Percentiles rank a stretch among this genome's conserved stretches.
These are phyloP conservation scores for Lottia scabra DNA, from an alignment of 2,888 invertebrate species.

Conservation along the genomic window DNA sequence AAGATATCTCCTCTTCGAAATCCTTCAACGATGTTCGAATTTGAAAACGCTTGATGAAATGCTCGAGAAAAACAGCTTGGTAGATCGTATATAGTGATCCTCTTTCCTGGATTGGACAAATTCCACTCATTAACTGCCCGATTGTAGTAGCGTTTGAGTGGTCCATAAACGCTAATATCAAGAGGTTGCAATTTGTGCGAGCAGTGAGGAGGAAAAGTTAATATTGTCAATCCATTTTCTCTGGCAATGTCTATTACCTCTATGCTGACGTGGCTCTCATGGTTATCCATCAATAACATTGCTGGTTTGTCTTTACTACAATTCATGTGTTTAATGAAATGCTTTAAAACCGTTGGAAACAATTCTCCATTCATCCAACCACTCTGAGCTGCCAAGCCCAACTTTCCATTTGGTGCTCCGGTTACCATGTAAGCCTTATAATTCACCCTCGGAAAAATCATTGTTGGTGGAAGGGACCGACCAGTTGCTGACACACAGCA, in stretches of 20 bases:
- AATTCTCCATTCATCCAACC: background rate
- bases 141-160: background rate
- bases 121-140: background rate
- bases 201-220: background rate
- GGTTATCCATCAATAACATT: background rate
- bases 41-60: no score
- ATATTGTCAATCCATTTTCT: background rate
- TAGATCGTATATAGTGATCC: background rate
- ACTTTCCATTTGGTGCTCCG: background rate
- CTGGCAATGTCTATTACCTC: background rate
- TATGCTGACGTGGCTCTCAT: background rate
- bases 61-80: background rate
- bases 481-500: slow-evolving; percentile 1
- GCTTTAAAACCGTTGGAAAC: background rate
- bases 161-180: background rate
- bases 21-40: background rate
- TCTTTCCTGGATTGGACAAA: no score
- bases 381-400: background rate
- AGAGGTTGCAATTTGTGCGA: background rate
- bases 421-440: background rate
- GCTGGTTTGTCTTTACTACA: background rate
- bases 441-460: background rate
- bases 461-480: background rate
- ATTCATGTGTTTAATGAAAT: background rate
- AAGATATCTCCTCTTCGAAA: background rate